Evolutionary conservation across 2,888 invertebrate species (phyloP).

Genomic region (Athalia cordata): DNA sequence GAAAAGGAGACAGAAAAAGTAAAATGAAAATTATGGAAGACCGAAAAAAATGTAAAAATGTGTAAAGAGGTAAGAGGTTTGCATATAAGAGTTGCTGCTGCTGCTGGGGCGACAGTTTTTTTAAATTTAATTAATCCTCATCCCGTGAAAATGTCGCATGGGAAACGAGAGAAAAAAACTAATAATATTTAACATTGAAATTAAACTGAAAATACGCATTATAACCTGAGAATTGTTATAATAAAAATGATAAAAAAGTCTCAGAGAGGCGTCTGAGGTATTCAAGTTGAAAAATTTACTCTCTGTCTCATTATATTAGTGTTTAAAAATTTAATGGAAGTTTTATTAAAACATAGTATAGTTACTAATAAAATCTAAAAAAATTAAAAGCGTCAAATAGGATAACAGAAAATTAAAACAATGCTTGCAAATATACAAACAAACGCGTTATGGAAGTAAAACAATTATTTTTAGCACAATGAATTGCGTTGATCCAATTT

Average conservation of each 20-base stretch:
- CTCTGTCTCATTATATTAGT: background rate
- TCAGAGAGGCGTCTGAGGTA: background rate
- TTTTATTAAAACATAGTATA: background rate
- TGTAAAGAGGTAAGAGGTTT: conserved; percentile 43
- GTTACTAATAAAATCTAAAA: no score
- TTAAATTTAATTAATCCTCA: conserved; percentile 38
- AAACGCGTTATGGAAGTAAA: background rate
- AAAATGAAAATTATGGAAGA: background rate
- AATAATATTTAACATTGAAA: conserved; percentile 25
- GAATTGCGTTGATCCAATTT: conserved; percentile 31
- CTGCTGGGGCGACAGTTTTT: conserved; percentile 1
- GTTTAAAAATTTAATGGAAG: background rate
- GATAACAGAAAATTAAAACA: background rate
- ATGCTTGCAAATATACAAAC: background rate
- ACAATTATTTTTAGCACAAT: conserved; percentile 28
- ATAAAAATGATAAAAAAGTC: no score
- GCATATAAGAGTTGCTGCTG: background rate
- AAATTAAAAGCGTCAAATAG: background rate
- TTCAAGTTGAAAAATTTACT: background rate
- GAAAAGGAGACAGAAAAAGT: conserved; percentile 18
- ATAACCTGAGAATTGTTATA: background rate
- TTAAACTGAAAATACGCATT: conserved; percentile 24
- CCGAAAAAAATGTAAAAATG: conserved; percentile 36
- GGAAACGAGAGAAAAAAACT: background rate
- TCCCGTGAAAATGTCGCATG: conserved; percentile 29